Conservation (phyloP, 2,888 invertebrate genomes). For the Eustalomyia histrio region DNA sequence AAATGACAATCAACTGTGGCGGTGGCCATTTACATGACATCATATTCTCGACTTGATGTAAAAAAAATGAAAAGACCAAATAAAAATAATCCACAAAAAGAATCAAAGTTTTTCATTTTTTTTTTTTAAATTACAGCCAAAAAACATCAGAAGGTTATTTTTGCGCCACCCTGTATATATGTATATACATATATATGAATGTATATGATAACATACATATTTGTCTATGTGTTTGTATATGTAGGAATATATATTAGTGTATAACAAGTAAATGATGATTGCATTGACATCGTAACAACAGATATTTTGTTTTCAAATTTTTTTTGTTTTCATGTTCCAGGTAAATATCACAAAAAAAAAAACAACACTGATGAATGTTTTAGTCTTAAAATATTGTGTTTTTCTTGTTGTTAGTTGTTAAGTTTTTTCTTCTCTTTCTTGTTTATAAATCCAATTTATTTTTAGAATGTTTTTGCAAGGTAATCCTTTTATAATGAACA, state of each 20-base stretch:
- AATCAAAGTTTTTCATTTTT: too few relatives aligned
- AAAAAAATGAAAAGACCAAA: too few relatives aligned
- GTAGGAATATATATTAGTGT: slow-evolving; percentile 25
- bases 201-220: too few relatives aligned
- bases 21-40: too few relatives aligned
- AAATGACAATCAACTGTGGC: too few relatives aligned
- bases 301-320: slow-evolving; percentile 2
- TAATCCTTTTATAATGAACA: background rate
- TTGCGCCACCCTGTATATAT: too few relatives aligned
- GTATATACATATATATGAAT: too few relatives aligned
- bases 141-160: too few relatives aligned
- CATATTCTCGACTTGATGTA: too few relatives aligned
- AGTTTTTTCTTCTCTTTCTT: background rate
- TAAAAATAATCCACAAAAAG: too few relatives aligned
- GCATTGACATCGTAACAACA: slow-evolving; percentile 50
- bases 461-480: background rate
- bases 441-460: background rate
- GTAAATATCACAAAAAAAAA: slow-evolving; percentile 15
- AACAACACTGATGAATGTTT: background rate
- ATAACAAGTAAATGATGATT: slow-evolving; percentile 51
- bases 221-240: background rate
- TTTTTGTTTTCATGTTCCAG: background rate
- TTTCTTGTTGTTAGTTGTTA: background rate
- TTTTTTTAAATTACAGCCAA: too few relatives aligned
- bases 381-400: background rate